Evolutionary conservation across 2,888 invertebrate genomes (phyloP), one percentile per base, ranked within the genome.

Genomic region (Shargacucullia verbasci): DNA sequence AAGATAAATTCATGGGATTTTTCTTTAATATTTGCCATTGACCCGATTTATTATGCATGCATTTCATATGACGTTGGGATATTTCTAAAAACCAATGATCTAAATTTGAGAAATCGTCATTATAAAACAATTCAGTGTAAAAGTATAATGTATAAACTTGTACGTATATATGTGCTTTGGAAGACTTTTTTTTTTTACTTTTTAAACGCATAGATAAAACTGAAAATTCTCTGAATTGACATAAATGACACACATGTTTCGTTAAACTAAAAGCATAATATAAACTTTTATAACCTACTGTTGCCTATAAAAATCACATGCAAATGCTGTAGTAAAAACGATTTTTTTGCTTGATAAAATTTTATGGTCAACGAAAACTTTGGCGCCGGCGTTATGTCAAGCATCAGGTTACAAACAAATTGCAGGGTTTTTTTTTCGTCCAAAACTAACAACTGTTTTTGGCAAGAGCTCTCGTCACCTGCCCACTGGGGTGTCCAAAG

Each of bases 301-400:
- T 57, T 47, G 59, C 56, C 64, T 59, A 60, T 73, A 63, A 70
- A 75, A 61, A 62, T 59, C 66, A 63, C 62, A 74, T 63, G 70
- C 60, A 68, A 76, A 74, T 62, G 29, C 9, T 29, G 54, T 49
- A 49, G 46, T 65, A 64, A 64, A 70, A 61, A 54, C 46, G 48
- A 52, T 49, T 53, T 76, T 78, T 80, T 73, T 74, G 70, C 63
- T 58, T 68, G 50, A 66, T 73, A 70, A 76, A 70, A 61, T 70
- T 69, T 68, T 73, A 76, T 62, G 68, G 71, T 68, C 64, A 70
- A 45, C 62, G 61, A 55, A 9, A 44, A 43, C 46, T 49, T 15
- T 76, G 73, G 78, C 80, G 81, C 80, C 81, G 53, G 67, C 59
- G 58, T 59, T 64, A 68, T 60, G 65, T 74, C 73, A 74, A 72